Evolutionary conservation across 2,797 vertebrate genomes (phyloP).

Genomic region (Rhadinocentrus ornatus): DNA sequence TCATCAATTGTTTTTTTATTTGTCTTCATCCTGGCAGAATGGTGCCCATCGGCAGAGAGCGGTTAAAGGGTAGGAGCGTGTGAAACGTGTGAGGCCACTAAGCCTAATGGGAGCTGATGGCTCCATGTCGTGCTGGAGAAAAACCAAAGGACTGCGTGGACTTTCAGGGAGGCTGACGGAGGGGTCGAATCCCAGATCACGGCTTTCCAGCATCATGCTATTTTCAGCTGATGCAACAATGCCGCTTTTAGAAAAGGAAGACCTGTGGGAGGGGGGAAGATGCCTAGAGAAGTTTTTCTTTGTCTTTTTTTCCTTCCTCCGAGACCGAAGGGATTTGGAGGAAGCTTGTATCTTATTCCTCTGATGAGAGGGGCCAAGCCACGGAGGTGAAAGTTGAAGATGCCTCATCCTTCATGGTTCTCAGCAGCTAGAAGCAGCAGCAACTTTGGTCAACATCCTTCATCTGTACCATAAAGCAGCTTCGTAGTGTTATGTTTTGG

Average conservation of each 20-base stretch:
- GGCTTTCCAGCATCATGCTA: conserved; percentile 65
- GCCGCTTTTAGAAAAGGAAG: conserved; percentile 52
- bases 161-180: conserved; percentile 44
- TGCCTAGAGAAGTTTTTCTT: conserved; percentile 18
- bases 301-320: conserved; percentile 1
- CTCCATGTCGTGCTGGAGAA: conserved; percentile 72
- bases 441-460: conserved; percentile 30
- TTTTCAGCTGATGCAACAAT: conserved; percentile 61
- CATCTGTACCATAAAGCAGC: conserved; percentile 75
- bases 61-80: conserved; percentile 69
- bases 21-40: conserved; percentile 47
- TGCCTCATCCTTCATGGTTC: conserved; percentile 20
- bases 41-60: conserved; percentile 60
- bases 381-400: conserved; percentile 24
- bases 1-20: conserved; percentile 21
- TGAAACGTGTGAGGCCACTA: conserved; percentile 79
- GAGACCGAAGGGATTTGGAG: conserved; percentile 39
- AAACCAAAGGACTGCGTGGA: conserved; percentile 75
- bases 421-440: conserved; percentile 33
- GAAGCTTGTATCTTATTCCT: conserved; percentile 32
- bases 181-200: conserved; percentile 64
- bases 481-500: conserved; percentile 79
- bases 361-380: conserved; percentile 15
- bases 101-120: conserved; percentile 82
- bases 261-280: conserved; percentile 20